Evolutionary conservation across 2,113 vertebrate species (phyloP), one percentile per base, ranked within the genome.

Genomic region (Gambusia holbrooki): DNA sequence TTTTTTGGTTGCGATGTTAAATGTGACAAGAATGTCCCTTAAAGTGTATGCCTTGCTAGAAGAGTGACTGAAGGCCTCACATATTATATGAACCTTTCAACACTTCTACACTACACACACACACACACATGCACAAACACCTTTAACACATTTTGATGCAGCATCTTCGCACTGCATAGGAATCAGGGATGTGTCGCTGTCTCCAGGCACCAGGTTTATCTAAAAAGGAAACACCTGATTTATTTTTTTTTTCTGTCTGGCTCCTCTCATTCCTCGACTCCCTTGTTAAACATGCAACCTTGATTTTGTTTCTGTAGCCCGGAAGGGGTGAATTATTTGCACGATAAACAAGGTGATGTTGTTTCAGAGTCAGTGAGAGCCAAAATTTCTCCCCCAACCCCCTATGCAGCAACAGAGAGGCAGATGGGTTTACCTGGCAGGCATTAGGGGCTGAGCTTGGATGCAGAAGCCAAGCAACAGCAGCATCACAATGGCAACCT

Each of bases 321-420:
- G 66, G 80, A 82, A 84, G 88, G 85, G 86, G 86, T 89, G 87
- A 92, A 91, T 93, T 92, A 92, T 94, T 93, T 93, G 93, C 90
- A 91, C 86, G 88, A 92, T 92, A 93, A 94, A 94, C 93, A 93
- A 92, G 88, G 83, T 79, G 89, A 88, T 92, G 91, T 84, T 89
- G 88, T 88, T 89, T 90, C 84, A 90, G 51, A 58, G 90, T 84
- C 85, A 84, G 88, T 81, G 83, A 61, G 76, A 92, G 86, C 81
- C 87, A 84, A 84, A 87, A 28, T 40, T 70, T 77, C 82, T 86
- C 35, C 35, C 10, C 11, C 35, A 12, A 2, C 35, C 35, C 86
- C 82, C 76, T 84, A 78, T 76, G 69, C 82, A 68, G 84, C 76
- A 79, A 73, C 79, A 89, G 76, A 83, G 85, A 87, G 82, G 87